phyloP scores from a whole-genome alignment of 2,888 invertebrate genomes.

The Dryocosmus kuriphilus region DNA sequence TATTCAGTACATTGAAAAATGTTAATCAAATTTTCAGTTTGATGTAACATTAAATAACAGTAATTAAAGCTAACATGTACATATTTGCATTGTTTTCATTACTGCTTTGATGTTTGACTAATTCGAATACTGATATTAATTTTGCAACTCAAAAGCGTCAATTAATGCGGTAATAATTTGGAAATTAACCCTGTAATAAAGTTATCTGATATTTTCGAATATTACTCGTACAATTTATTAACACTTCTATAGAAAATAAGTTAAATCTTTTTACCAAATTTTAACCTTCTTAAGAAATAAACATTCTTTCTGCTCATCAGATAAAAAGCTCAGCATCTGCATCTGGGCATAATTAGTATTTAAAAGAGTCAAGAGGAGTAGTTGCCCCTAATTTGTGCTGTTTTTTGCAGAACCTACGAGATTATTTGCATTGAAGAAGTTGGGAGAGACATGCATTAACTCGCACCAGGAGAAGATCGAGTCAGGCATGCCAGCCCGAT shows the following conservation, averaged over 20 bases:
- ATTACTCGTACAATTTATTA: background rate
- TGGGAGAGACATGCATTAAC: constrained; percentile 16
- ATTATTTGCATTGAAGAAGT: constrained; percentile 38
- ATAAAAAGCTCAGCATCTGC: background rate
- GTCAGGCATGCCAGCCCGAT: background rate
- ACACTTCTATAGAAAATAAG: background rate
- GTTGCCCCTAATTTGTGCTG: constrained; percentile 25
- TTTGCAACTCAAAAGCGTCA: no score
- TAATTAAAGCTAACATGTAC: no score
- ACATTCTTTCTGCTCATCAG: background rate
- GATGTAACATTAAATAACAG: no score
- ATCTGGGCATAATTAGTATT: background rate
- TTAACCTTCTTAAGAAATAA: background rate
- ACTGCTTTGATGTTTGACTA: no score
- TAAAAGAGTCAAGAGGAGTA: background rate
- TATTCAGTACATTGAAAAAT: no score
- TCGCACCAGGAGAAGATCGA: constrained; percentile 14
- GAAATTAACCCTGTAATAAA: no score
- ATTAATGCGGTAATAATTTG: no score
- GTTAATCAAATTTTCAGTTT: no score
- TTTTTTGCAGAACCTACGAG: constrained; percentile 5
- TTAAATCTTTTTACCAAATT: background rate
- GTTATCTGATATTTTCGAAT: no score
- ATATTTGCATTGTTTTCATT: no score
- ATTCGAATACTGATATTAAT: no score